These are phyloP conservation scores for Alethe castanea DNA, from an alignment of 2,113 vertebrate species.

Conservation along the genomic window DNA sequence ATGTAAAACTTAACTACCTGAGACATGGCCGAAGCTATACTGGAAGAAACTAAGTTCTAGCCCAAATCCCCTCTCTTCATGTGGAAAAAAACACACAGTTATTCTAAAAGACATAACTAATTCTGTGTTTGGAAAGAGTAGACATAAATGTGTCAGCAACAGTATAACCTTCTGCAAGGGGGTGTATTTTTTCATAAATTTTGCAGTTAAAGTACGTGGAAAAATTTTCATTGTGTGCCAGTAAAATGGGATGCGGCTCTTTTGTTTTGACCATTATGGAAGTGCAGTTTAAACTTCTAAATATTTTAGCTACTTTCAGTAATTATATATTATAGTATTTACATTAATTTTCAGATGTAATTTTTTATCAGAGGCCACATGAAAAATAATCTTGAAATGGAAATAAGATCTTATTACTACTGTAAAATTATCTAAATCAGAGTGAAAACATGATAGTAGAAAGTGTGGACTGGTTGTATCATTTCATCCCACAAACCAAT, in stretches of 20 bases:
- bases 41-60: background rate
- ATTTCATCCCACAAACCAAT: background rate
- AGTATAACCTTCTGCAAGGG: background rate
- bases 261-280: background rate
- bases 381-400: background rate
- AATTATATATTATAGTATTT: background rate
- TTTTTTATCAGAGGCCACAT: background rate
- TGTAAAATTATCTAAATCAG: background rate
- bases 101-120: background rate
- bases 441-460: background rate
- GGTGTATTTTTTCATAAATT: conserved; percentile 11
- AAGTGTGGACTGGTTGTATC: background rate
- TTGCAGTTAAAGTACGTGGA: background rate
- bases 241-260: background rate
- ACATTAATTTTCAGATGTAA: background rate
- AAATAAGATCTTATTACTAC: background rate
- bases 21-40: background rate
- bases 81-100: background rate
- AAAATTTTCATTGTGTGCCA: background rate
- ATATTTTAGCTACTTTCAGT: background rate
- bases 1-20: background rate
- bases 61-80: background rate
- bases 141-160: conserved; percentile 21
- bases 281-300: background rate
- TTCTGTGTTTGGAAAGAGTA: conserved; percentile 8